These are phyloP conservation scores for Thymallus thymallus DNA, from an alignment of 2,113 vertebrate species.

Conservation along the genomic window DNA sequence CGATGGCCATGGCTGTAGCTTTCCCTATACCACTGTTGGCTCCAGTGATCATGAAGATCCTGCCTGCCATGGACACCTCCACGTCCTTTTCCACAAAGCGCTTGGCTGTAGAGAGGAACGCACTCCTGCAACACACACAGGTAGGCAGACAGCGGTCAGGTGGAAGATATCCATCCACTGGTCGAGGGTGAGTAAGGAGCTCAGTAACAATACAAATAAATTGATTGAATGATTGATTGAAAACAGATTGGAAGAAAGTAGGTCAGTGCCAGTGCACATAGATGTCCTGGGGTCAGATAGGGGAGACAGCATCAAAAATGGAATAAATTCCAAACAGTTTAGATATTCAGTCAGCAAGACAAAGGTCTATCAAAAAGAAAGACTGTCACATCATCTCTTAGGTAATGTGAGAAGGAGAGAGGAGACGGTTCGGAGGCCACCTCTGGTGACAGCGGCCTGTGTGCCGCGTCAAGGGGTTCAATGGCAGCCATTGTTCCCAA, in stretches of 20 bases:
- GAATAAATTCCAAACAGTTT: not conserved
- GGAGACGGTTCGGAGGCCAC: constrained; percentile 13
- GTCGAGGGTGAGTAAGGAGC: no score
- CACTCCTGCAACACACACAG: constrained; percentile 55
- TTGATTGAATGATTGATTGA: no score
- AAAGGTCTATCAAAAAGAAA: constrained; percentile 24
- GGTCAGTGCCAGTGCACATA: no score
- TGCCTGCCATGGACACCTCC: constrained; percentile 73
- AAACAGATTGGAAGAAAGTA: no score
- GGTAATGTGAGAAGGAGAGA: constrained; percentile 32
- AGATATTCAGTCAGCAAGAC: not conserved
- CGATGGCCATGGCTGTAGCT: constrained; percentile 72
- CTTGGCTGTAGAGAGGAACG: constrained; percentile 70
- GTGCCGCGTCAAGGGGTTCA: constrained; percentile 48
- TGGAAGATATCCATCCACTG: not conserved
- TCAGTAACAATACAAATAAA: no score
- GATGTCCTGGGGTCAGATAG: no score
- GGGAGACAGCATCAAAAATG: not conserved
- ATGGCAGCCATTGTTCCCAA: constrained; percentile 66
- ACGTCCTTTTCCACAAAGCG: constrained; percentile 77
- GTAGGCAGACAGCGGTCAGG: not conserved
- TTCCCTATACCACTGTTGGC: constrained; percentile 79
- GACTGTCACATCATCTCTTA: constrained; percentile 50
- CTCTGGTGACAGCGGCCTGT: constrained; percentile 35
- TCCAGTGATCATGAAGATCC: constrained; percentile 78